phyloP scores from a whole-genome alignment of 2,888 invertebrate genomes.

The Cremastobaeus sp. region DNA sequence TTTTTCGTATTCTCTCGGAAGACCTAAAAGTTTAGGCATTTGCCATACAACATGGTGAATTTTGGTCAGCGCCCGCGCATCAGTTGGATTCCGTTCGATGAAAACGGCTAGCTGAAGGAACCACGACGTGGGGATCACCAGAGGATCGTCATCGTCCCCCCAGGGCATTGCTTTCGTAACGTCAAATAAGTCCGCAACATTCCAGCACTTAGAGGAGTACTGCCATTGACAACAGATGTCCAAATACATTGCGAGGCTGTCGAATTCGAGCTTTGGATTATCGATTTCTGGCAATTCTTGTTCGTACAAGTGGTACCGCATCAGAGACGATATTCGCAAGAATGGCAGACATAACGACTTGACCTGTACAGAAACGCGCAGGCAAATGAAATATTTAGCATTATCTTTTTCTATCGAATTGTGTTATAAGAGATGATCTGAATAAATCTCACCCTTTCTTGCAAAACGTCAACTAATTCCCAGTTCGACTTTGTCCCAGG shows the following conservation, averaged over 20 bases:
- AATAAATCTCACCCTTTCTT: constrained; percentile 28
- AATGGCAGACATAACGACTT: constrained; percentile 90
- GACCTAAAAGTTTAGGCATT: constrained; percentile 88
- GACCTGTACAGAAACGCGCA: too few relatives aligned
- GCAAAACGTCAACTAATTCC: constrained; percentile 31
- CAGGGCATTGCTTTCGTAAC: constrained; percentile 83
- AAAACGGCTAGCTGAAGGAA: constrained; percentile 84
- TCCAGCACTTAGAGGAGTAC: constrained; percentile 24
- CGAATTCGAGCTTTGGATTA: constrained; percentile 85
- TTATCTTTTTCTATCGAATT: too few relatives aligned
- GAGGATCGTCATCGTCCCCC: constrained; percentile 78
- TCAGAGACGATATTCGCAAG: constrained; percentile 88
- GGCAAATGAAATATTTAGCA: too few relatives aligned
- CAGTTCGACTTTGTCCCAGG: constrained; percentile 23
- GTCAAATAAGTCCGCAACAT: constrained; percentile 82
- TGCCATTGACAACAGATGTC: constrained; percentile 75
- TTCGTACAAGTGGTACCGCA: constrained; percentile 90
- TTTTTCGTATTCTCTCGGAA: constrained; percentile 95
- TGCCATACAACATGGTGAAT: constrained; percentile 89
- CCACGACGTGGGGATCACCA: constrained; percentile 82
- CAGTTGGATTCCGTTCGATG: constrained; percentile 79
- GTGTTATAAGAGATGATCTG: too few relatives aligned
- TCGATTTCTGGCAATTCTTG: constrained; percentile 85
- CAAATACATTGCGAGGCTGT: constrained; percentile 87
- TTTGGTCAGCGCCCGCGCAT: constrained; percentile 83